Evolutionary conservation across 2,888 invertebrate species (phyloP), one percentile per base, ranked within the genome.

Genomic region (Coelopa pilipes): DNA sequence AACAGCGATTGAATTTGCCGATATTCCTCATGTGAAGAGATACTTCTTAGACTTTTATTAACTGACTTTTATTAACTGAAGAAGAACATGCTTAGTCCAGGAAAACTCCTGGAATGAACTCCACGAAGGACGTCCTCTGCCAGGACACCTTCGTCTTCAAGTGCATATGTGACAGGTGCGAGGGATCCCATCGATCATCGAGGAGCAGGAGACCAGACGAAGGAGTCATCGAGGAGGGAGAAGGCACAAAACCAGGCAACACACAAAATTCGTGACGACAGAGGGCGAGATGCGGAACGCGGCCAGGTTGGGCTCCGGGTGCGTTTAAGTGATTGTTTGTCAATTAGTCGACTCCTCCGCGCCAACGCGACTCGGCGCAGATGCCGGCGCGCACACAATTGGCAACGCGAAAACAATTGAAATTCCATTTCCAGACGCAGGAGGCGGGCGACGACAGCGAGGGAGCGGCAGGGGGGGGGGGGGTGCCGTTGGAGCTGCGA

Each of bases 271-370:
- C 45, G 45, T 24, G 15, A 24, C 59, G 34, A 55, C 34, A 47
- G 50, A 60, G 15, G 24, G n/a, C 5, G 21, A 34, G 34, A n/a
- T 34, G 34, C 5, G n/a, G n/a, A 15, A 34, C 4, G 2, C 34
- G 34, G 62, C 19, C 50, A 62, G 60, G 70, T 15, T 15, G 15
- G 53, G 19, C 60, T 15, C 46, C 59, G 34, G 60, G 49, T 70
- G 70, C 77, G 77, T 78, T 79, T 74, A 76, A 75, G 78, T 79
- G 78, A 79, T 78, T 78, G 79, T 79, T 79, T 78, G 79, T 79
- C 79, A 79, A 79, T 79, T 79, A 78, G 78, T 76, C 74, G 75
- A 77, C 76, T 76, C 77, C 77, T 75, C 76, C 77, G 63, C 78
- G 66, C 72, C 55, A 19, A 70, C 34, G 65, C 68, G 65, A n/a